Percentiles rank a stretch among this genome's conserved stretches.
These are phyloP conservation scores for Chroicocephalus ridibundus DNA, from an alignment of 2,113 vertebrate species.

Conservation along the genomic window DNA sequence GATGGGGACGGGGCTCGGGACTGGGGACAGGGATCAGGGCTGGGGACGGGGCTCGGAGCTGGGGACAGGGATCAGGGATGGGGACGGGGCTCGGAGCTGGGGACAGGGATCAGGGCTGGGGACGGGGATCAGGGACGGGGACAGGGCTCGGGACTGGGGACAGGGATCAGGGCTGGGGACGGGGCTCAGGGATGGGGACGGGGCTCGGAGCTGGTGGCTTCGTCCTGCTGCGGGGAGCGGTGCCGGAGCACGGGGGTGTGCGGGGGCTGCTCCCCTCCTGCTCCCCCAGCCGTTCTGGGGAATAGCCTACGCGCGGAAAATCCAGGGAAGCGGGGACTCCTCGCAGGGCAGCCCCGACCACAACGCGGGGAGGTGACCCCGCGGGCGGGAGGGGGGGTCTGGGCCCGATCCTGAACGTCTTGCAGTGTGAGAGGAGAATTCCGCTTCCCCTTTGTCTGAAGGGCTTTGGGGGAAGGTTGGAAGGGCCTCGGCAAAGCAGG, in stretches of 20 bases:
- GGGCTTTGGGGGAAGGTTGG: not conserved
- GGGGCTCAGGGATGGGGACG: no score
- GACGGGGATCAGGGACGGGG: no score
- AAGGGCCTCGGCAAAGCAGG: not conserved
- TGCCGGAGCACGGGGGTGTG: rapidly evolving
- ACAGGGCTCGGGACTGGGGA: no score
- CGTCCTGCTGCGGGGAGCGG: not conserved
- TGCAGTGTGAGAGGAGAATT: rapidly evolving
- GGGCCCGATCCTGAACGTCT: not conserved
- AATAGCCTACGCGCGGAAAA: rapidly evolving
- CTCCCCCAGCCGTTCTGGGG: no score
- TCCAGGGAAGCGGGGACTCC: not conserved
- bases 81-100: no score
- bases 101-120: not conserved
- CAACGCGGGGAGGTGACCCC: rapidly evolving
- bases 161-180: no score
- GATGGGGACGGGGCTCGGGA: no score
- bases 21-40: no score
- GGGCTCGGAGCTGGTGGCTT: not conserved
- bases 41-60: no score
- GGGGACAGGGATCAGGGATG: no score
- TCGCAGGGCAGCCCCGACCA: rapidly evolving
- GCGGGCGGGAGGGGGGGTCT: no score
- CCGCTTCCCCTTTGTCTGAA: not conserved
- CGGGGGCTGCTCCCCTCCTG: not conserved